A percentile compares a stretch with the other conserved stretches of the same genome.
phyloP scores from a whole-genome alignment of 2,797 vertebrate genomes.

The Chrosomus eos region DNA sequence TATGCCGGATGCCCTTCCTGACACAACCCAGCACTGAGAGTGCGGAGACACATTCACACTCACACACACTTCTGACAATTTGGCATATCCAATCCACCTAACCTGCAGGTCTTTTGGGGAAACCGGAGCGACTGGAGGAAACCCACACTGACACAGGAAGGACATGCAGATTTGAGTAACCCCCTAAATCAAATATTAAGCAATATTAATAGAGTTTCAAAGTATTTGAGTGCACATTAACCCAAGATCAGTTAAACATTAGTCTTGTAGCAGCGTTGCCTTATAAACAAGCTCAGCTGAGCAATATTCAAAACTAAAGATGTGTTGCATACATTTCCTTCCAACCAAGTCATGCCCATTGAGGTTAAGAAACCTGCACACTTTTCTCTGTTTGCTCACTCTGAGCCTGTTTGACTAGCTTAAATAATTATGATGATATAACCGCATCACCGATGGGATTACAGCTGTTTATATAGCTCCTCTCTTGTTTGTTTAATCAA shows the following conservation, averaged over 20 bases:
- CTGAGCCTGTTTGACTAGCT: conserved; percentile 21
- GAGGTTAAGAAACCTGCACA: background rate
- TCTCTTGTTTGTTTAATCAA: conserved; percentile 35
- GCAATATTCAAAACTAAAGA: background rate
- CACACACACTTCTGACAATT: too few species aligned
- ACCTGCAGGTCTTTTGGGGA: too few species aligned
- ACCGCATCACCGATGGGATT: background rate
- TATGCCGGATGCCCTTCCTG: too few species aligned
- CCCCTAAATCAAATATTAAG: too few species aligned
- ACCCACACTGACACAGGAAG: too few species aligned
- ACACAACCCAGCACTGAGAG: too few species aligned
- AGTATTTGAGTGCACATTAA: background rate
- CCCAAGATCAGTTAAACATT: background rate
- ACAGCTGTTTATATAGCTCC: conserved; percentile 28
- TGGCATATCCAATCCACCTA: too few species aligned
- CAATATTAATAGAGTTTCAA: too few species aligned
- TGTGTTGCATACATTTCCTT: background rate
- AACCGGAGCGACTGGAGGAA: too few species aligned
- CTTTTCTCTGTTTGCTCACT: conserved; percentile 22
- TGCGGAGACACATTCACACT: too few species aligned
- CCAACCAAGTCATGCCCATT: background rate
- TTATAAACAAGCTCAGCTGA: background rate
- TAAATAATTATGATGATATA: conserved; percentile 27
- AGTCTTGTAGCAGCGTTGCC: background rate
- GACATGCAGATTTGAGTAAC: background rate